Evolutionary conservation across 2,888 invertebrate genomes (phyloP).

Genomic region (Scelioninae gen. 2): DNA sequence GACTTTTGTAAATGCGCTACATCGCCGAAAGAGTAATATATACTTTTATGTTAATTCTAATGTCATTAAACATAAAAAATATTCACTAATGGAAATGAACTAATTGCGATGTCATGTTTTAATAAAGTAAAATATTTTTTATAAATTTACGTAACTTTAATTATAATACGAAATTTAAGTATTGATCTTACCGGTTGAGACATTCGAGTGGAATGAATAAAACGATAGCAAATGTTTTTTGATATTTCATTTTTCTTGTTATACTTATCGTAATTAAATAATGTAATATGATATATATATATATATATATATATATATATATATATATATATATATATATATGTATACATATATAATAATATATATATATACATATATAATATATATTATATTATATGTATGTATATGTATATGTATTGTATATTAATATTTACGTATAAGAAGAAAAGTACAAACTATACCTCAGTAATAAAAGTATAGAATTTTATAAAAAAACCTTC

Average conservation of each 20-base stretch:
- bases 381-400: too few species aligned
- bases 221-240: slow-evolving; percentile 7
- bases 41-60: slow-evolving; percentile 8
- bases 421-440: slow-evolving; percentile 34
- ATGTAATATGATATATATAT: slow-evolving; percentile 13
- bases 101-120: too few species aligned
- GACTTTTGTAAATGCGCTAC: slow-evolving; percentile 12
- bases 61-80: background rate
- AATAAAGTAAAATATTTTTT: slow-evolving; percentile 16
- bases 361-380: too few species aligned
- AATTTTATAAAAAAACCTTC: slow-evolving; percentile 28
- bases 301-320: slow-evolving; percentile 1
- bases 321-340: slow-evolving; percentile 7
- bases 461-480: slow-evolving; percentile 37
- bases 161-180: slow-evolving; percentile 20
- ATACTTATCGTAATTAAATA: slow-evolving; percentile 20
- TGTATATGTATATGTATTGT: too few species aligned
- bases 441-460: slow-evolving; percentile 50
- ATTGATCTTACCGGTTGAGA: slow-evolving; percentile 20
- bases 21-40: slow-evolving; percentile 6
- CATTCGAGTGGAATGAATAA: slow-evolving; percentile 18
- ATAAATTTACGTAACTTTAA: slow-evolving; percentile 12
- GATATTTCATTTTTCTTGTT: slow-evolving; percentile 30
- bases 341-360: too few species aligned
- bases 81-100: slow-evolving; percentile 18